A percentile compares a stretch with the other conserved stretches of the same genome.
Conservation (phyloP, 2,888 invertebrate genomes). For the Athrips mouffetella region DNA sequence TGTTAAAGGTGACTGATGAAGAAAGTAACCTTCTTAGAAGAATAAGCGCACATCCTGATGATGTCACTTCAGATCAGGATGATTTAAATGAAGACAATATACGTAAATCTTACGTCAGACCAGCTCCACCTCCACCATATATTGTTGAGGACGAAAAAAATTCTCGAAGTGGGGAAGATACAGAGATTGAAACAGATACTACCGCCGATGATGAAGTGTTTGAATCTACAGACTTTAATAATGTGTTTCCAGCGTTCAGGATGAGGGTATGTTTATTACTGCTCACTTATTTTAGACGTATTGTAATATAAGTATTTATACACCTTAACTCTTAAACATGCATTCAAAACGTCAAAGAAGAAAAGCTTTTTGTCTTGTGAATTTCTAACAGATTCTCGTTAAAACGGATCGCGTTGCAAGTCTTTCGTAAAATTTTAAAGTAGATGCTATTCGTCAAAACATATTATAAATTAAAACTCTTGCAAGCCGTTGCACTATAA, state of each 20-base stretch:
- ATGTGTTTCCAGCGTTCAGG: not conserved
- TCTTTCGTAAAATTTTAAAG: too few relatives aligned
- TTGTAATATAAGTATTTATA: not conserved
- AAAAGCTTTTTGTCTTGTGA: too few relatives aligned
- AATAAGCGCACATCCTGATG: not conserved
- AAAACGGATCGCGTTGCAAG: too few relatives aligned
- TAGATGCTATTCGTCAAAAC: too few relatives aligned
- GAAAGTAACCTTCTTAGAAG: not conserved
- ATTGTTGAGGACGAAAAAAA: too few relatives aligned
- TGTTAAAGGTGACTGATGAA: too few relatives aligned
- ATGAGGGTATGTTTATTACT: not conserved
- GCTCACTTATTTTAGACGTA: not conserved
- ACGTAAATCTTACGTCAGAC: not conserved
- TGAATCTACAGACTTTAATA: not conserved
- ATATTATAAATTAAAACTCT: too few relatives aligned
- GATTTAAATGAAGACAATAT: not conserved
- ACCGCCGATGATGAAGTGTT: not conserved
- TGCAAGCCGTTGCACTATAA: too few relatives aligned
- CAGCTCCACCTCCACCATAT: slow-evolving; percentile 3
- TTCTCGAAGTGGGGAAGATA: too few relatives aligned
- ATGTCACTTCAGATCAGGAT: not conserved
- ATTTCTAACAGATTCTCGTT: too few relatives aligned
- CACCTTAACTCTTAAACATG: too few relatives aligned
- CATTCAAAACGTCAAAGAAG: too few relatives aligned
- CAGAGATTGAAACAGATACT: not conserved